These are phyloP conservation scores for Diadophis punctatus DNA, from an alignment of 2,113 vertebrate species.

Conservation along the genomic window DNA sequence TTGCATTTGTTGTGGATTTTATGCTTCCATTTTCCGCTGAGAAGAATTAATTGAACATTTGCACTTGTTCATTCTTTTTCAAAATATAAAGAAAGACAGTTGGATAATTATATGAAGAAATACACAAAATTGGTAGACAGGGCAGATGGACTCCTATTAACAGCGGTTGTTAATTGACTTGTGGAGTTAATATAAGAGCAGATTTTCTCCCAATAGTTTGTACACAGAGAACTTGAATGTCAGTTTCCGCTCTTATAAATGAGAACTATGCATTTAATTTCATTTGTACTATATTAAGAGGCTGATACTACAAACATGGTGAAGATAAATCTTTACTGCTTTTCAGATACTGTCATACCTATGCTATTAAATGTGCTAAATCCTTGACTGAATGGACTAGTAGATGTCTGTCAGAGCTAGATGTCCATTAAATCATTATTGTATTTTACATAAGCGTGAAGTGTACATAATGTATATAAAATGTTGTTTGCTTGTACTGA, in stretches of 20 bases:
- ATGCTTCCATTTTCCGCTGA: not conserved
- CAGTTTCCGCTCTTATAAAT: conserved; percentile 14
- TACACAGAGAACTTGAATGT: conserved; percentile 24
- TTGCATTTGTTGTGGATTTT: not conserved
- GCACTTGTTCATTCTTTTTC: not conserved
- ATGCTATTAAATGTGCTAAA: not conserved
- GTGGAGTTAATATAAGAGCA: conserved; percentile 32
- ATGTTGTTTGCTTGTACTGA: not conserved
- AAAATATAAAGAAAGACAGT: conserved; percentile 34
- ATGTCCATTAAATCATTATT: not conserved
- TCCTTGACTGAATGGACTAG: not conserved
- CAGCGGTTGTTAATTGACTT: not conserved
- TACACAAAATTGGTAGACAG: conserved; percentile 18
- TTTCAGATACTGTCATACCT: not conserved
- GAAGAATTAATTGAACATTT: not conserved
- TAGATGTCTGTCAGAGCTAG: not conserved
- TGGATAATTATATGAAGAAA: conserved; percentile 26
- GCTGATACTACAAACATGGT: not conserved
- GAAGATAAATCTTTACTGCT: conserved; percentile 10
- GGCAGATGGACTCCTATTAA: conserved; percentile 31
- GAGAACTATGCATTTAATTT: conserved; percentile 25
- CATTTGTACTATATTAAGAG: conserved; percentile 1
- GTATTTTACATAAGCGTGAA: not conserved
- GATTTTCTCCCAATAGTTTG: conserved; percentile 5
- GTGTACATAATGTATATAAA: not conserved